Base-by-base conservation (phyloP, 2,797 vertebrate species). In the Schizopygopsis pylzovi region DNA sequence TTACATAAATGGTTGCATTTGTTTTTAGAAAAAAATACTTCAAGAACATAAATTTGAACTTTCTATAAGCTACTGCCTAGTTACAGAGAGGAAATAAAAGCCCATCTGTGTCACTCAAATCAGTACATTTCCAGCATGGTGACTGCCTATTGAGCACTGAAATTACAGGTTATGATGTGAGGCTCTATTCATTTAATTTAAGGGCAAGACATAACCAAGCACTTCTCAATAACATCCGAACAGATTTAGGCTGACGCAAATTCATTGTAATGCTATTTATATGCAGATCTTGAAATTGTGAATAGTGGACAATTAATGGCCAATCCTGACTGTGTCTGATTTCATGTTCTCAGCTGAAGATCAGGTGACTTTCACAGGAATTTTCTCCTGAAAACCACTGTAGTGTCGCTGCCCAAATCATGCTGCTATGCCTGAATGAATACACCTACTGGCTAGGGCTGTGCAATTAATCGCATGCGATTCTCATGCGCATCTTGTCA, bases 11-110 rank as follows among this genome's bases (percentile, higher is more conserved):
- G 5, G 22, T 52, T 52, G 20, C 72, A 6, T 63, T 41, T 67
- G 45, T 76, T 77, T 84, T 84, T 52, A 12, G 61, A 22, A 20
- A 9, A 59, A 45, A 79, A 65, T 49, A 49, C 56, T 39, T 76
- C 3, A 33, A 15, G 25, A 82, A 33, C 11, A 61, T 65, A 67
- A 67, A 25, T 83, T 56, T 6, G 25, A 83, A 83, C 59, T 76
- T 39, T 77, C 33, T 67, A 13, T 77, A 52, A 54, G 28, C 56
- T 84, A 59, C 72, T 83, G 72, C 82, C 59, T 84, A 76, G 82
- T 77, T 52, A 84, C 82, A 67, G 59, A 67, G 43, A 49, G 45
- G 82, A 83, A 83, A 77, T 83, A 67, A 76, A 76, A 76, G 59
- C 72, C 82, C 61, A 84, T 59, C 59, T 84, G 22, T 76, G 45